A percentile compares a stretch with the other conserved stretches of the same genome.
phyloP scores from a whole-genome alignment of 30 jellyfish, hydroid and myxozoan species.

The Aurelia sp. region DNA sequence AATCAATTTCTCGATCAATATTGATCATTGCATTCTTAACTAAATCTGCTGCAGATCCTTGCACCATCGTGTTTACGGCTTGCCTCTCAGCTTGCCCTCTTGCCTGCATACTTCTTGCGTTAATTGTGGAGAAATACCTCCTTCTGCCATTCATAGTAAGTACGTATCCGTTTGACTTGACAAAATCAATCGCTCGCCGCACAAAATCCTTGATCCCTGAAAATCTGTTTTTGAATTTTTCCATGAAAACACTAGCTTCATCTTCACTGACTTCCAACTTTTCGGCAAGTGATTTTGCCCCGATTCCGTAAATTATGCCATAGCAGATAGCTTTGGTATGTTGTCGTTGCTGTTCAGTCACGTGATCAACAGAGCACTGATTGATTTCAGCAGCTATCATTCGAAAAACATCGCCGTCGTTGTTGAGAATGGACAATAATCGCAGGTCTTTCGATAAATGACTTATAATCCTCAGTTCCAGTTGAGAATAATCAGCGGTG shows the following conservation, averaged over 20 bases:
- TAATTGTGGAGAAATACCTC: slow-evolving; percentile 81
- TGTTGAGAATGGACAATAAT: slow-evolving; percentile 55
- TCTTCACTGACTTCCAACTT: slow-evolving; percentile 75
- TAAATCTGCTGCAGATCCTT: slow-evolving; percentile 98
- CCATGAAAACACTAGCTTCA: slow-evolving; percentile 81
- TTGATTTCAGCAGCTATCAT: slow-evolving; percentile 92
- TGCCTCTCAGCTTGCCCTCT: slow-evolving; percentile 97
- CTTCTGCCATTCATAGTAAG: slow-evolving; percentile 75
- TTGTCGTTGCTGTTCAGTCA: slow-evolving; percentile 83
- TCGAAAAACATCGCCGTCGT: slow-evolving; percentile 89
- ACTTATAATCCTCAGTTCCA: slow-evolving; percentile 87
- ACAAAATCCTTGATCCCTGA: slow-evolving; percentile 57
- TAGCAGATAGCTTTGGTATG: slow-evolving; percentile 91
- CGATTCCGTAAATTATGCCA: slow-evolving; percentile 96
- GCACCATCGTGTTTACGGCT: slow-evolving; percentile 92
- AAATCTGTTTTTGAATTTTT: slow-evolving; percentile 71
- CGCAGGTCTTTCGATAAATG: slow-evolving; percentile 84
- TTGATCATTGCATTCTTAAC: slow-evolving; percentile 87
- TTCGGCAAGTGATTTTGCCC: slow-evolving; percentile 85
- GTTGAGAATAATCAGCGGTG: slow-evolving; percentile 94
- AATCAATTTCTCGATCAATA: slow-evolving; percentile 47
- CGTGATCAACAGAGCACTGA: slow-evolving; percentile 59
- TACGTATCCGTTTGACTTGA: slow-evolving; percentile 80
- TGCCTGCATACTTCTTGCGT: slow-evolving; percentile 73
- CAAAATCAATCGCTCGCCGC: slow-evolving; percentile 71